Percentiles rank a stretch among this genome's conserved stretches.
Evolutionary conservation across 1,140 invertebrate species (phyloP).

Genomic region (Drosophila repleta): DNA sequence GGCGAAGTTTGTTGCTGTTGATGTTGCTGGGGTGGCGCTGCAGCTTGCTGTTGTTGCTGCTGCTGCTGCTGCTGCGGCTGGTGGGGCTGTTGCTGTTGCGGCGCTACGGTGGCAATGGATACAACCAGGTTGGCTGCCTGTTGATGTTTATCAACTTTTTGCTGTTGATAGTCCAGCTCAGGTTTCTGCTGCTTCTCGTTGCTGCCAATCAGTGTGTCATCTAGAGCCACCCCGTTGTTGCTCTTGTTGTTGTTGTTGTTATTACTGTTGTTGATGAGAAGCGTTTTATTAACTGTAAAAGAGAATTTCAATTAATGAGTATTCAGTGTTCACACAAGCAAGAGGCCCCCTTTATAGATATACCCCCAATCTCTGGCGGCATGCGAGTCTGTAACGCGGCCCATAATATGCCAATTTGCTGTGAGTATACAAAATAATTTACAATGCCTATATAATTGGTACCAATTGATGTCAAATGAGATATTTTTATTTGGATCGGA

Average conservation of each 20-base stretch:
- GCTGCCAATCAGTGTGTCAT: conserved; percentile 49
- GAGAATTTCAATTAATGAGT: conserved; percentile 28
- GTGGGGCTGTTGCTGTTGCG: conserved; percentile 21
- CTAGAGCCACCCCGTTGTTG: conserved; percentile 51
- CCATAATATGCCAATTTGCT: conserved; percentile 35
- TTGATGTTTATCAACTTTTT: conserved; percentile 37
- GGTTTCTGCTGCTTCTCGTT: conserved; percentile 47
- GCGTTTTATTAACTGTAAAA: conserved; percentile 63
- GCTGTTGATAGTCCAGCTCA: conserved; percentile 32
- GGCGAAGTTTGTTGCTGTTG: conserved; percentile 31
- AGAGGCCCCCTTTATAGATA: background rate
- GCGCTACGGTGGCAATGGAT: conserved; percentile 55
- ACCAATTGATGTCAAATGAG: conserved; percentile 76
- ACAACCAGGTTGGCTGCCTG: conserved; percentile 44
- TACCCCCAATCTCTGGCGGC: background rate
- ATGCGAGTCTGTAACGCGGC: too few relatives aligned
- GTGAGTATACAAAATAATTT: conserved; percentile 63
- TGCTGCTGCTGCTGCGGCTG: conserved; percentile 11
- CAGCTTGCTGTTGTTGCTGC: conserved; percentile 20
- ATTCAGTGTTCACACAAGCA: conserved; percentile 4
- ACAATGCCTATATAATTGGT: conserved; percentile 70
- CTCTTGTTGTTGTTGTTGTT: conserved; percentile 57
- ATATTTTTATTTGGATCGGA: conserved; percentile 35
- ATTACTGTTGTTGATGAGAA: conserved; percentile 56
- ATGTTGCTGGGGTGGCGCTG: conserved; percentile 32